Percentiles rank a stretch among this genome's conserved stretches.
Evolutionary conservation across 1,140 invertebrate genomes (phyloP).

Genomic region (Trichonephila clavata): DNA sequence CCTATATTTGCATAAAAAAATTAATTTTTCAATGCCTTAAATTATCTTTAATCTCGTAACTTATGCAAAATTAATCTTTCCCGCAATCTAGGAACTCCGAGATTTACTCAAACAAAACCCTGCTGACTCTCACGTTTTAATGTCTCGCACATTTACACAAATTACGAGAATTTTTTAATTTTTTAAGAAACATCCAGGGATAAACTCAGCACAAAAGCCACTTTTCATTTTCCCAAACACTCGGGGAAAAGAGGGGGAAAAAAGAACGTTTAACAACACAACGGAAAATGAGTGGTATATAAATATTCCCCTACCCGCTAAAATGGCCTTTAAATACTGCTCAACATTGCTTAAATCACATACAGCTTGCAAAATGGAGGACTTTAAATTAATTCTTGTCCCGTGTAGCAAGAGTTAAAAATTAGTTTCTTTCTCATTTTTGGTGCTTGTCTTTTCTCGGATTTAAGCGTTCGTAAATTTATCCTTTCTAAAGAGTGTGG

Average conservation of each 20-base stretch:
- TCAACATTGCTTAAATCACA: conserved; percentile 25
- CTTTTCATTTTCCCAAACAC: background rate
- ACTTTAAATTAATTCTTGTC: conserved; percentile 5
- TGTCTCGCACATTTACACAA: background rate
- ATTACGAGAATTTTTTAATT: background rate
- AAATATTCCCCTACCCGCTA: background rate
- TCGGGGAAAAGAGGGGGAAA: background rate
- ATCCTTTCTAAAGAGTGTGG: background rate
- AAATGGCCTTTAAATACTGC: conserved; percentile 23
- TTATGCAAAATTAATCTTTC: background rate
- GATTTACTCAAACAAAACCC: background rate
- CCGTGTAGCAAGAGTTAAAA: background rate
- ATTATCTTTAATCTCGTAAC: background rate
- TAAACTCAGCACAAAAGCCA: background rate
- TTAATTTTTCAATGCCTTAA: background rate
- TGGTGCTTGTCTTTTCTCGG: background rate
- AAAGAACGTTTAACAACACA: background rate
- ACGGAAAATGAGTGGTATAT: background rate
- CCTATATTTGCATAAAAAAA: no score
- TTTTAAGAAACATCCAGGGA: background rate
- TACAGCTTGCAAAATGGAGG: background rate
- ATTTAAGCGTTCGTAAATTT: background rate
- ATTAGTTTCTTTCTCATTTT: conserved; percentile 19
- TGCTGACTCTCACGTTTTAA: background rate
- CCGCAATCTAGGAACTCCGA: background rate